phyloP scores from a whole-genome alignment of 2,797 vertebrate species.

The Phalanger gymnotis region DNA sequence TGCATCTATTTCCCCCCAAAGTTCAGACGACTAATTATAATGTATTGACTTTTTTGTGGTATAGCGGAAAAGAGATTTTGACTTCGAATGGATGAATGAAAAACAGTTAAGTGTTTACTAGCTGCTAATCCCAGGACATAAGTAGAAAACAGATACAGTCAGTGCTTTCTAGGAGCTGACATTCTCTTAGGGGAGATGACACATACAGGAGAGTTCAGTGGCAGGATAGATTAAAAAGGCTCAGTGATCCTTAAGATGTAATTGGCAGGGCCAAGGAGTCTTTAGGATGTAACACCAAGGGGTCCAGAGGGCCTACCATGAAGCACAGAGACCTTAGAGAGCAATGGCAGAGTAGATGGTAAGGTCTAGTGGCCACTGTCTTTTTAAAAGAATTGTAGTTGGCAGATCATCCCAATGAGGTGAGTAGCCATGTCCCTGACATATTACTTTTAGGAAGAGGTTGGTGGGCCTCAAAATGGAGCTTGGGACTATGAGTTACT shows the following conservation, averaged over 20 bases:
- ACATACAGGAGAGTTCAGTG: background rate
- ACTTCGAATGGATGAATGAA: background rate
- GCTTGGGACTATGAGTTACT: background rate
- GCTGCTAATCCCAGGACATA: background rate
- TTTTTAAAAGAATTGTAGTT: background rate
- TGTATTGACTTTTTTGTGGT: background rate
- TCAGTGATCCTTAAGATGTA: background rate
- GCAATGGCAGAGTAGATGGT: background rate
- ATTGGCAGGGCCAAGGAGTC: background rate
- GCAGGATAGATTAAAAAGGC: background rate
- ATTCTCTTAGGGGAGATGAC: background rate
- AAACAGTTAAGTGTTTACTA: background rate
- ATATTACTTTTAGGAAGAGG: background rate
- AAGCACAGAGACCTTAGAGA: background rate
- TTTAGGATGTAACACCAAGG: background rate
- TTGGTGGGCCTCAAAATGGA: background rate
- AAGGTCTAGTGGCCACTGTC: background rate
- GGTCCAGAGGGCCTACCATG: background rate
- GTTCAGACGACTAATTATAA: background rate
- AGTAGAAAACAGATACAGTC: background rate
- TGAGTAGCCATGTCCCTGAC: background rate
- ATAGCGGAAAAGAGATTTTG: background rate
- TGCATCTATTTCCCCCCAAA: background rate
- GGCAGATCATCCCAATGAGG: background rate
- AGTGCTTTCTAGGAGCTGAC: background rate